Percentiles rank a stretch among this genome's conserved stretches.
These are phyloP conservation scores for Sula dactylatra DNA, from an alignment of 2,113 vertebrate species.

Conservation along the genomic window DNA sequence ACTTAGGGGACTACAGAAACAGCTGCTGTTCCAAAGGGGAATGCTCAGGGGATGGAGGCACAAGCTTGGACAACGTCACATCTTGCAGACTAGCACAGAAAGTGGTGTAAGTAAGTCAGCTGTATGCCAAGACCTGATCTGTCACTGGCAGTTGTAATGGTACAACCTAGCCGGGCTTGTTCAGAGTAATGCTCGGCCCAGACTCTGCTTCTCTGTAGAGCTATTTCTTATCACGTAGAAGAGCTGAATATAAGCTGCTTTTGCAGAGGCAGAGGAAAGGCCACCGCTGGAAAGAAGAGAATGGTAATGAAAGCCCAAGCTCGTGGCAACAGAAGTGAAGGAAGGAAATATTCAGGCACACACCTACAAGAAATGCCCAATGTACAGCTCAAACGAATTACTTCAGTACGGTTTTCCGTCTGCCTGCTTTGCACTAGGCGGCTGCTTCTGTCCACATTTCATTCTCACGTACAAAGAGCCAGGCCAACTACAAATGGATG, in stretches of 20 bases:
- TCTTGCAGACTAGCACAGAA: neutral
- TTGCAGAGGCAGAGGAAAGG: neutral
- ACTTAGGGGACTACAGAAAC: neutral
- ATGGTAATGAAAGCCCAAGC: neutral
- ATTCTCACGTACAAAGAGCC: neutral
- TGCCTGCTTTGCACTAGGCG: too few species aligned
- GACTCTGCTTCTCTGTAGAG: neutral
- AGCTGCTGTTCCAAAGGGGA: neutral
- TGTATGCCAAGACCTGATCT: too few species aligned
- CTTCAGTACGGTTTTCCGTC: neutral
- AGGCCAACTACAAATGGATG: neutral
- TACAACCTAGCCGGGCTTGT: too few species aligned
- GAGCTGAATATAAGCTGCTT: neutral
- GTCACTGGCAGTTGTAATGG: accelerated
- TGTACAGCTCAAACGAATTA: neutral
- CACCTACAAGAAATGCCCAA: neutral
- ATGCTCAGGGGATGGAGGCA: neutral
- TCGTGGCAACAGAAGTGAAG: neutral
- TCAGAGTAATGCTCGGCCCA: neutral
- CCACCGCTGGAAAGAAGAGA: neutral
- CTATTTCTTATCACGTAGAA: neutral
- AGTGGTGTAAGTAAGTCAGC: neutral
- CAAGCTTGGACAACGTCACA: neutral
- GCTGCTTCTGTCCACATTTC: neutral
- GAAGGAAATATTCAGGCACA: neutral